Base-by-base conservation (phyloP, 2,797 vertebrate species). In the Acanthurus leucopareius region DNA sequence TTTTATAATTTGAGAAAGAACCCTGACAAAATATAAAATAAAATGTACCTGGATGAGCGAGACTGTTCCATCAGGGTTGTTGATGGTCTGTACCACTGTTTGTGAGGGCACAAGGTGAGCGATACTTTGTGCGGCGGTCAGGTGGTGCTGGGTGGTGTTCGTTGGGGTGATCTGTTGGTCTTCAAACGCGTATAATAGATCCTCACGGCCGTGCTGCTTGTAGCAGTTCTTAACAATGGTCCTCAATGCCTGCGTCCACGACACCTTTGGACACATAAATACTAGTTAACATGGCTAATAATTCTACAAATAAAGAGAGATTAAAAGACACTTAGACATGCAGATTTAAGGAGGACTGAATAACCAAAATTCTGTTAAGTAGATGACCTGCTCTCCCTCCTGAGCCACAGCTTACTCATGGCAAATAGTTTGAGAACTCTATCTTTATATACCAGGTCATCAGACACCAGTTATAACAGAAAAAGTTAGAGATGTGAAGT, bases 201-300 rank as follows among this genome's bases (percentile, higher is more conserved):
- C 98, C 75, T 99, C 98, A 0, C 98, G 96, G 22, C 97, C 98
- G 3, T 99, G 98, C 90, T 99, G 97, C 86, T 98, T 99, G 83
- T 99, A 99, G 94, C 98, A 99, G 93, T 99, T 99, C 91, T 99
- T 99, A 57, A 99, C 98, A 1, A 99, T 99, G 44, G 98, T 99
- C 72, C 98, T 87, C 77, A 99, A 80, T 0, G 98, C 98, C 80
- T 99, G 98, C 3, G 98, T 99, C 98, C 98, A 99, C 1, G 98
- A 99, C 62, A 99, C 98, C 98, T 99, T 44, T 32, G 44, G 58
- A 15, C 51, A 59, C 2, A 35, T 1, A 61, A 49, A 62, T 3
- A 19, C 1, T 0, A 54, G n/a, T 68, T 32, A 52, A 58, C 32
- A 48, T 45, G 54, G 61, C 1, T 32, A 48, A 61, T 16, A 20